Conservation (phyloP, 2,797 vertebrate species). For the Columba guinea region DNA sequence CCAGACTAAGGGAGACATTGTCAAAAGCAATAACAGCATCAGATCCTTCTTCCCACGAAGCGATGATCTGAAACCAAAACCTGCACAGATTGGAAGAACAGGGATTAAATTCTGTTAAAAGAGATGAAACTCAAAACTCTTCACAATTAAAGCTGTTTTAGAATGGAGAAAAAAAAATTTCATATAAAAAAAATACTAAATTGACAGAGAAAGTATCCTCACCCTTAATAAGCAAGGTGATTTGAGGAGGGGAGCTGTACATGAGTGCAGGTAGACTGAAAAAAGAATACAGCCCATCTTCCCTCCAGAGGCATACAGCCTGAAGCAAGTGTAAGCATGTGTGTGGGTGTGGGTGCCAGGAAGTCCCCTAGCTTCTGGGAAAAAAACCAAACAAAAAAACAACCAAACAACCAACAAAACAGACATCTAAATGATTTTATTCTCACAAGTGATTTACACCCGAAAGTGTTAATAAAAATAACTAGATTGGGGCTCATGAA, state of each 20-base stretch:
- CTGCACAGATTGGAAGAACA: constrained; percentile 72
- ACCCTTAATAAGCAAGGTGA: background rate
- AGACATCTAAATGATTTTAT: background rate
- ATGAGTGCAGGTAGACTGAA: background rate
- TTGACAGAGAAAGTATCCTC: background rate
- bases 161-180: background rate
- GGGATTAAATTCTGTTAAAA: constrained; percentile 17
- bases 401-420: too few relatives aligned
- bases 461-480: background rate
- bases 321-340: background rate
- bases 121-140: background rate
- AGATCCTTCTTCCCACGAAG: constrained; percentile 84
- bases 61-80: constrained; percentile 94
- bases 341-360: too few relatives aligned
- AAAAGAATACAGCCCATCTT: background rate
- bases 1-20: constrained; percentile 94
- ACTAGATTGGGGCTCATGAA: background rate
- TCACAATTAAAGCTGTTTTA: background rate
- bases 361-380: background rate
- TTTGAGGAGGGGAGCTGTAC: background rate
- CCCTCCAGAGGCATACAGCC: background rate
- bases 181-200: background rate
- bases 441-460: background rate
- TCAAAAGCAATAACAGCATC: constrained; percentile 88
- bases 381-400: background rate